Percentiles rank a stretch among this genome's conserved stretches.
These are phyloP conservation scores for Lepidotrigona ventralis DNA, from an alignment of 1,140 invertebrate genomes.

Conservation along the genomic window DNA sequence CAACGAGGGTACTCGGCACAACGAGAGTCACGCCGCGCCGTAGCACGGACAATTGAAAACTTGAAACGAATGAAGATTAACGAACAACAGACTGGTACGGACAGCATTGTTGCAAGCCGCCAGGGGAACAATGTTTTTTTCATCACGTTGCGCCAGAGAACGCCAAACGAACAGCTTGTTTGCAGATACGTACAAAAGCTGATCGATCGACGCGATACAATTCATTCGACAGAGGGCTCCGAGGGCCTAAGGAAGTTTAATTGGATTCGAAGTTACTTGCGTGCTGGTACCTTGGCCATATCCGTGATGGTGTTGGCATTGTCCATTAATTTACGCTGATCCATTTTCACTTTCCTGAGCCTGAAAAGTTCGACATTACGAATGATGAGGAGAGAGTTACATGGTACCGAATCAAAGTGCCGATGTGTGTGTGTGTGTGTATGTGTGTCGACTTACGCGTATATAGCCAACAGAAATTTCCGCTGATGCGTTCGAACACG, in stretches of 20 bases:
- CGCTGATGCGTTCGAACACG: constrained; percentile 98
- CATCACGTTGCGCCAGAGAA: background rate
- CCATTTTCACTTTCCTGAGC: constrained; percentile 99
- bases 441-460: constrained; percentile 90
- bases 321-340: constrained; percentile 99
- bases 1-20: background rate
- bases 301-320: constrained; percentile 99
- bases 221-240: background rate
- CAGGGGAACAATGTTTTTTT: background rate
- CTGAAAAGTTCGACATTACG: constrained; percentile 82
- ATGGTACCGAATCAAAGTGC: constrained; percentile 9
- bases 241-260: background rate
- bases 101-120: background rate
- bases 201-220: background rate
- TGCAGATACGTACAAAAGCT: background rate
- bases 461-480: constrained; percentile 99
- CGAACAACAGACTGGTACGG: background rate
- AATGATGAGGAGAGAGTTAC: background rate
- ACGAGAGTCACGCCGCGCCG: background rate
- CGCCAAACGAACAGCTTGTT: constrained; percentile 9
- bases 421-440: too few relatives aligned
- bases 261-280: constrained; percentile 30
- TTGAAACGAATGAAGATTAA: background rate
- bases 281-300: constrained; percentile 96
- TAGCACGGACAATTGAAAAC: background rate